Evolutionary conservation across 2,797 vertebrate species (phyloP), one percentile per base, ranked within the genome.

Genomic region (Tadarida brasiliensis): DNA sequence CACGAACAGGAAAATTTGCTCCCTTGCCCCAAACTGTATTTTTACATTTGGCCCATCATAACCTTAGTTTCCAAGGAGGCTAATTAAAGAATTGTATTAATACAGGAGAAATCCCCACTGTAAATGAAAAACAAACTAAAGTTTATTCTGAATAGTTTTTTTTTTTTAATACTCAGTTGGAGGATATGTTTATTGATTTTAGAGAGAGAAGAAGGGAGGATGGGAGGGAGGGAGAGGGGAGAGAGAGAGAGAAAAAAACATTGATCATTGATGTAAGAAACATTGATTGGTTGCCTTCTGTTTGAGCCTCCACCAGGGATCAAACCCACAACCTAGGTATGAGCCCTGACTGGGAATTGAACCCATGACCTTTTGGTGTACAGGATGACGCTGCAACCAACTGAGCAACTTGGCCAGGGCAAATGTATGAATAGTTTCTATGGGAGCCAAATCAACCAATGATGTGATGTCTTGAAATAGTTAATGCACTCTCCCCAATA

Each of bases 91-190:
- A 91, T 9, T 94, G 26, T 7, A 49, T 83, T 65, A 88, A 44
- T n/a, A 82, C 9, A 54, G 26, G 39, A 61, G 3, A 82, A 11
- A 67, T 90, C 12, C 3, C 49, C 7, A 82, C 0, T 89, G 17
- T 57, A 85, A 93, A 19, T 74, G 65, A 54, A 97, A 94, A 91
- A 12, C 19, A 78, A 86, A 91, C 9, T 68, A n/a, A 73, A 9
- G 33, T 67, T 39, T 11, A 68, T 33, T 87, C 24, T 77, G 56
- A 68, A 26, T 61, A 61, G 24, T 51, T 96, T 83, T 51, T 51
- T 51, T 11, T 68, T 57, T 57, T 20, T 4, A 68, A 68, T 68
- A 2, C n/a, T 68, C n/a, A 68, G 39, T n/a, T 4, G 33, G 16
- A 68, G 65, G n/a, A 33, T 68, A 68, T 68, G 33, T 35, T 68